phyloP scores from a whole-genome alignment of 2,888 invertebrate genomes.

The Drosophila nr. perissopoda region DNA sequence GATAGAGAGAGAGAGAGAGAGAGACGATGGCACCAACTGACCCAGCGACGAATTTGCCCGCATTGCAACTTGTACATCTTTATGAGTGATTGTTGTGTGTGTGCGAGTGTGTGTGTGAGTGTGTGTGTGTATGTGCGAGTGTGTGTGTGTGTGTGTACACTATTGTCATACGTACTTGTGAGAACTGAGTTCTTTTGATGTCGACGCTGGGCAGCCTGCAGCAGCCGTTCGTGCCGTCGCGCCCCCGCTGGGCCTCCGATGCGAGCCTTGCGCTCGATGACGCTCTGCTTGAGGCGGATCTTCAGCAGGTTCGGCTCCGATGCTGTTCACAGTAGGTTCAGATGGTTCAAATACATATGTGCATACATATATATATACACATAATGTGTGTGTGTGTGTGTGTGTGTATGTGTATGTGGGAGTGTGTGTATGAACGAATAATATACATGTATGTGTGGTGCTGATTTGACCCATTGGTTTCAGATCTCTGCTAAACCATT shows the following conservation, averaged over 20 bases:
- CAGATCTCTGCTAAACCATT: neutral
- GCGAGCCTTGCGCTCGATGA: slow-evolving; percentile 94
- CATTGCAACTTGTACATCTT: slow-evolving; percentile 17
- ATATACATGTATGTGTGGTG: neutral
- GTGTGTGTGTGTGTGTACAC: slow-evolving; percentile 16
- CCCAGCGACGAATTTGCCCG: slow-evolving; percentile 38
- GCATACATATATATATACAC: slow-evolving; percentile 11
- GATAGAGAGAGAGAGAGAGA: neutral
- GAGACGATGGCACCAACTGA: slow-evolving; percentile 12
- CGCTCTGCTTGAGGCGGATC: slow-evolving; percentile 96
- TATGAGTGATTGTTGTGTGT: slow-evolving; percentile 25
- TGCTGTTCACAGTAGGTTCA: slow-evolving; percentile 86
- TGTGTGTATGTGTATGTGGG: neutral
- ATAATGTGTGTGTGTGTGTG: slow-evolving; percentile 1
- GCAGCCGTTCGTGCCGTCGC: slow-evolving; percentile 91
- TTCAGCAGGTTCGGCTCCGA: slow-evolving; percentile 98
- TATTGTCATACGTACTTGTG: slow-evolving; percentile 84
- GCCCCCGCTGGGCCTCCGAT: slow-evolving; percentile 94
- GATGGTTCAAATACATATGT: slow-evolving; percentile 28
- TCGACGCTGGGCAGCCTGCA: slow-evolving; percentile 88
- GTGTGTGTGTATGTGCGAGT: slow-evolving; percentile 20
- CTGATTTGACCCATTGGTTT: neutral
- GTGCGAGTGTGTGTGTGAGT: slow-evolving; percentile 17
- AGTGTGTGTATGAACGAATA: neutral
- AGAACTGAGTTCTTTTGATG: slow-evolving; percentile 85